Conservation (phyloP, 2,888 invertebrate species). For the Drosophila pseudotalamancana region DNA sequence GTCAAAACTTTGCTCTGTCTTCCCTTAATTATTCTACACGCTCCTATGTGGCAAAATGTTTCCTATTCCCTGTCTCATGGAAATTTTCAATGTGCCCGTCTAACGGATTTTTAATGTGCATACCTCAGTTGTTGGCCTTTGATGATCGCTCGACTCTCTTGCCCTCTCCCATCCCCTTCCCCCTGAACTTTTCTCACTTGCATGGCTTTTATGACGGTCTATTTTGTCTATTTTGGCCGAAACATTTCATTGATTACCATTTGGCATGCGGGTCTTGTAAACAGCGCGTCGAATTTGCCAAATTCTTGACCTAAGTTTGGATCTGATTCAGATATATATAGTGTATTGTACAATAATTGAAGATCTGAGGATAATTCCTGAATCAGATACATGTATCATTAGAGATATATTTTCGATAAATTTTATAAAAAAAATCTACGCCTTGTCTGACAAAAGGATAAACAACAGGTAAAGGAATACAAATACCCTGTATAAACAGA, state of each 20-base stretch:
- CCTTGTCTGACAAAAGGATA: conserved; percentile 22
- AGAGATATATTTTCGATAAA: too few species aligned
- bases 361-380: not conserved
- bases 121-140: conserved; percentile 68
- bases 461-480: conserved; percentile 17
- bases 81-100: conserved; percentile 41
- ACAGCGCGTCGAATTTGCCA: not conserved
- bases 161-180: not conserved
- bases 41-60: conserved; percentile 5
- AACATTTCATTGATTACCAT: conserved; percentile 38
- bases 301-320: not conserved
- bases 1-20: conserved; percentile 27
- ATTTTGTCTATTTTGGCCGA: conserved; percentile 46
- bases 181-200: not conserved
- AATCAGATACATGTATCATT: too few species aligned
- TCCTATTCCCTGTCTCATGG: conserved; percentile 23
- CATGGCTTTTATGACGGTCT: conserved; percentile 40
- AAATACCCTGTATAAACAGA: conserved; percentile 13
- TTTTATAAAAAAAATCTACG: not conserved
- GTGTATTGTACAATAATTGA: too few species aligned
- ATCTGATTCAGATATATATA: too few species aligned
- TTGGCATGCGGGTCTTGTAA: conserved; percentile 12
- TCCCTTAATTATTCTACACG: conserved; percentile 37
- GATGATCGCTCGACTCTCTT: conserved; percentile 48
- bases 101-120: conserved; percentile 63